Base-by-base conservation (phyloP, 2,888 invertebrate genomes). In the Phragmatobia fuliginosa region DNA sequence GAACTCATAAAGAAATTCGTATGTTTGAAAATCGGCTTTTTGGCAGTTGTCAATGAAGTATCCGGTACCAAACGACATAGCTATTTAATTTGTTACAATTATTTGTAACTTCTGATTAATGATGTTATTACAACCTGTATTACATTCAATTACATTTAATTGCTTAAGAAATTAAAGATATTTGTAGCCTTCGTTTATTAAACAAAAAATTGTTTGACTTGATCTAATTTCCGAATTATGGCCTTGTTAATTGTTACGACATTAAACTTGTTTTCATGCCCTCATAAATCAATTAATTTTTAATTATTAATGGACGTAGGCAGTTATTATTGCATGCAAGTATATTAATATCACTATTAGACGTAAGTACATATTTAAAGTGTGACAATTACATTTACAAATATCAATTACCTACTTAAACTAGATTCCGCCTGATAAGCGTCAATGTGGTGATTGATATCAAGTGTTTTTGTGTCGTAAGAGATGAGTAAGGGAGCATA, bases 241-340 rank as follows among this genome's bases (percentile, higher is more conserved):
- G 65, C 82, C 82, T 83, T 76, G 74, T 76, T 76, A 64, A 75
- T 83, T 75, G 73, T 76, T 77, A 66, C 77, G 71, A 75, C 74
- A 82, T 68, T 62, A 65, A 74, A 76, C 73, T 64, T 38, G 66
- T 76, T 77, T 79, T 77, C 36, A 65, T 73, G 72, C 73, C 72
- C 73, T 73, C 70, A 56, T 81, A 79, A 77, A 81, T 49, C 68
- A 81, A 81, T 81, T 76, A 73, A 68, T 75, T 68, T 72, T 68
- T 76, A 77, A 70, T 81, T 81, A 72, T 52, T 38, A 75, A 75
- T 72, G 76, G 71, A 63, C 63, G 25, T 52, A 52, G 21, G 11
- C 25, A 52, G 49, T 25, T 52, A 52, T 25, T 52, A 52, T 25
- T 25, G 25, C 52, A 14, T 3, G 25, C 25, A 52, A 25, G 11